Evolutionary conservation across 2,113 vertebrate species (phyloP).

Genomic region (Anguilla rostrata): DNA sequence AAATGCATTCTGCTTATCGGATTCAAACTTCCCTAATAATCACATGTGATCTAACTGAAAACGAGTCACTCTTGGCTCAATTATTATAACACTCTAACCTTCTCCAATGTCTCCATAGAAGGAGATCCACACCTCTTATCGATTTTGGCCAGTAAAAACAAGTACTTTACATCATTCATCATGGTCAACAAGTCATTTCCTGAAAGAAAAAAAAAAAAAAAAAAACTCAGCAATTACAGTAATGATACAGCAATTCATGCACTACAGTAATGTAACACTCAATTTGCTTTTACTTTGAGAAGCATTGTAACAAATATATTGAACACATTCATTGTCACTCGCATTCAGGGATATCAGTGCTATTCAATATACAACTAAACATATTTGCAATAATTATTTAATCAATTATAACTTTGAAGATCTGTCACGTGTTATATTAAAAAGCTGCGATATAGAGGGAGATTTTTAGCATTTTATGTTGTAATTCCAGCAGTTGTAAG

Average conservation of each 20-base stretch:
- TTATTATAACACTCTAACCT: conserved; percentile 51
- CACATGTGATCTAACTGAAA: background rate
- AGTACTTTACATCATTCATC: conserved; percentile 65
- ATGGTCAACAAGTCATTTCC: conserved; percentile 59
- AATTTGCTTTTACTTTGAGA: no score
- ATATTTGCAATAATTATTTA: no score
- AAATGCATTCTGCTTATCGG: background rate
- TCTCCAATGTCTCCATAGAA: conserved; percentile 55
- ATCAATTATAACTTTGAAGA: no score
- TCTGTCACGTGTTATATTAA: no score
- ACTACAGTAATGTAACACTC: background rate
- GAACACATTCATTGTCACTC: no score
- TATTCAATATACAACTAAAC: no score
- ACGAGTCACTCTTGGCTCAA: background rate
- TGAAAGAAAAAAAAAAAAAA: conserved; percentile 37
- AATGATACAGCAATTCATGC: background rate
- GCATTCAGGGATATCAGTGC: no score
- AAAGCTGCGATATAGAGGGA: no score
- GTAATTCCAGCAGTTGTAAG: background rate
- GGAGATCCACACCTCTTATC: conserved; percentile 50
- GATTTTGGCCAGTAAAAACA: conserved; percentile 59
- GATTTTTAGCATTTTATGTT: background rate
- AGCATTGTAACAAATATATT: background rate
- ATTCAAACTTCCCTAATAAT: background rate
- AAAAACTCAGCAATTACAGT: background rate